Evolutionary conservation across 2,113 vertebrate species (phyloP).

Genomic region (Hydrolagus affinis): DNA sequence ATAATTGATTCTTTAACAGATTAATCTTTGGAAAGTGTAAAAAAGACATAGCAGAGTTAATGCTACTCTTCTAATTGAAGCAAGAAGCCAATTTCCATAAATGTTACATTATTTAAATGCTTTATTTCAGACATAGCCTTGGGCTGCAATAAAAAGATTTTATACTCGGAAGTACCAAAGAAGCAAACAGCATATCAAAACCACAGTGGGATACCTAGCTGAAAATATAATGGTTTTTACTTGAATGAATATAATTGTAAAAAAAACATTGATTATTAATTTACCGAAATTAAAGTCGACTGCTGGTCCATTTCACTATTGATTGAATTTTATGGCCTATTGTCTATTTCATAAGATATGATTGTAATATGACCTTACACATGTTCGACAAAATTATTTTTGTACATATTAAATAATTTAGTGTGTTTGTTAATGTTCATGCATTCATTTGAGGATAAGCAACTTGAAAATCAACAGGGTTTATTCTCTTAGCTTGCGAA

Average conservation of each 20-base stretch:
- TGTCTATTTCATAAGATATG: slow-evolving; percentile 6
- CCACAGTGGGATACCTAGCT: not conserved
- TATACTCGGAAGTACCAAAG: not conserved
- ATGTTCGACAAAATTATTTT: not conserved
- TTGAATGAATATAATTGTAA: not conserved
- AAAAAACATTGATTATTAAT: slow-evolving; percentile 30
- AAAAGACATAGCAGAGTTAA: not conserved
- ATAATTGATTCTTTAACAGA: not conserved
- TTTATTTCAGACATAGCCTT: not conserved
- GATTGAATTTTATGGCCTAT: slow-evolving; percentile 21
- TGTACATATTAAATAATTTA: not conserved
- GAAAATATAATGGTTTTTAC: not conserved
- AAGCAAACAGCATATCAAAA: not conserved
- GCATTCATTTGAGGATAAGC: too few relatives aligned
- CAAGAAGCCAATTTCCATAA: slow-evolving; percentile 8
- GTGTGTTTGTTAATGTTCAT: not conserved
- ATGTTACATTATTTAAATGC: not conserved
- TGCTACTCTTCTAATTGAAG: not conserved
- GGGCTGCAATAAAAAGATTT: not conserved
- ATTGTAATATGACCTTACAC: slow-evolving; percentile 2
- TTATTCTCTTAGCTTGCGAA: too few relatives aligned
- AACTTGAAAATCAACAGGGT: too few relatives aligned
- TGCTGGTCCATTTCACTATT: slow-evolving; percentile 14
- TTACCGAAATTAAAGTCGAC: slow-evolving; percentile 19
- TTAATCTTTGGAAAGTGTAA: not conserved